Conservation (phyloP, 2,797 vertebrate genomes). For the Clarias fuscus region DNA sequence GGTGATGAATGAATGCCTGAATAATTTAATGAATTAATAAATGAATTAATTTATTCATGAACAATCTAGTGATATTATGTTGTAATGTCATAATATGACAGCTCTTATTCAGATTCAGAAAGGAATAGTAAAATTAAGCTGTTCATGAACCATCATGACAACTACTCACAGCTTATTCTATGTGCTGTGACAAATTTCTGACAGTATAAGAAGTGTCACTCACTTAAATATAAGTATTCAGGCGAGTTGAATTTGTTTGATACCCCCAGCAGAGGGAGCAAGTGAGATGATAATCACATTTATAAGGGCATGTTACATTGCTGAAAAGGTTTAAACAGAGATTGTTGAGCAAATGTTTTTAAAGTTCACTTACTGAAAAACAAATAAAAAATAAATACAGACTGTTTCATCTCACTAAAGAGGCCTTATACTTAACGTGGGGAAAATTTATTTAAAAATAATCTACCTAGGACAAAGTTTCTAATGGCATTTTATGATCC, state of each 20-base stretch:
- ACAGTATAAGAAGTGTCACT: neutral
- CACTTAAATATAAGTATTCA: neutral
- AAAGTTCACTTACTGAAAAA: neutral
- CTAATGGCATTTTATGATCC: neutral
- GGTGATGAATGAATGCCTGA: neutral
- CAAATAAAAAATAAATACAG: neutral
- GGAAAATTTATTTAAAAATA: neutral
- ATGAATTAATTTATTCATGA: neutral
- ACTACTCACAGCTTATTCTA: neutral
- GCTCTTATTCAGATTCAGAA: neutral
- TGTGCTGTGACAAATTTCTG: neutral
- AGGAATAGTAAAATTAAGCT: neutral
- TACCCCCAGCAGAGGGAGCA: slow-evolving; percentile 35
- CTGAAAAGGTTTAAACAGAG: neutral
- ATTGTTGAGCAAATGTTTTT: neutral
- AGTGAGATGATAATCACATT: neutral
- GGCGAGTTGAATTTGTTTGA: neutral
- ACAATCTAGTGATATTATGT: neutral
- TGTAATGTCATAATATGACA: neutral
- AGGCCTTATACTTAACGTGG: no score
- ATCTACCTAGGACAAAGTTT: neutral
- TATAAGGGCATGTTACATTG: neutral
- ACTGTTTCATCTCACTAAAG: neutral
- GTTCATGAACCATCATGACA: neutral
- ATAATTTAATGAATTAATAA: neutral